A percentile compares a stretch with the other conserved stretches of the same genome.
phyloP scores from a whole-genome alignment of 1,140 invertebrate genomes.

The Teleogryllus occipitalis region DNA sequence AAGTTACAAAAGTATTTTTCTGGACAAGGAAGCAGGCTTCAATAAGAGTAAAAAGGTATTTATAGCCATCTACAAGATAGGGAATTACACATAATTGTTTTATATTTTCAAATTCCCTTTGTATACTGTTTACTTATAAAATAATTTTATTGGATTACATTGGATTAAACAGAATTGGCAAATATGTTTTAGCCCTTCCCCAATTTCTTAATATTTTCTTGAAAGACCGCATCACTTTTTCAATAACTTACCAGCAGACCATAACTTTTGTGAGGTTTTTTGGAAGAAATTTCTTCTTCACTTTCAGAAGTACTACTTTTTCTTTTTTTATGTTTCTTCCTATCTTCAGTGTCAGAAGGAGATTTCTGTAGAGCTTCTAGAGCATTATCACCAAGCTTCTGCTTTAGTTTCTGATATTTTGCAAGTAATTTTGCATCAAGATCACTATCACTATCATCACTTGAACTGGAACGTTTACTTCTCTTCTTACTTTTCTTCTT shows the following conservation, averaged over 20 bases:
- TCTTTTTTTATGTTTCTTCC: slow-evolving; percentile 27
- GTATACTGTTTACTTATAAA: too few relatives aligned
- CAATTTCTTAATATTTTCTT: too few relatives aligned
- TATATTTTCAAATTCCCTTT: too few relatives aligned
- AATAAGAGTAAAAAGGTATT: too few relatives aligned
- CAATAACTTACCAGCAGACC: slow-evolving; percentile 23
- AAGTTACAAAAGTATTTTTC: too few relatives aligned
- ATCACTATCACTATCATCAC: slow-evolving; percentile 17
- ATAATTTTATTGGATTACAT: too few relatives aligned
- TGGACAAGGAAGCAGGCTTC: too few relatives aligned
- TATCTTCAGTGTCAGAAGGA: slow-evolving; percentile 20
- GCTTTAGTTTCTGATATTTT: slow-evolving; percentile 23
- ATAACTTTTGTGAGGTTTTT: slow-evolving; percentile 18
- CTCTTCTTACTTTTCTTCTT: slow-evolving; percentile 42
- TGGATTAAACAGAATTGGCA: too few relatives aligned
- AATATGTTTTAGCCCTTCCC: too few relatives aligned
- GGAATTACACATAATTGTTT: too few relatives aligned
- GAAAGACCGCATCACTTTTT: too few relatives aligned
- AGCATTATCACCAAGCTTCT: slow-evolving; percentile 15
- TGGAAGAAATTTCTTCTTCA: slow-evolving; percentile 10
- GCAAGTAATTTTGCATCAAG: slow-evolving; percentile 22
- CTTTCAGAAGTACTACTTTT: background rate
- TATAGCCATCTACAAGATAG: too few relatives aligned
- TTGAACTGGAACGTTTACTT: slow-evolving; percentile 22
- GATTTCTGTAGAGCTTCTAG: slow-evolving; percentile 12